phyloP scores from a whole-genome alignment of 1,140 invertebrate genomes.

The Leptestheria dahalacensis region DNA sequence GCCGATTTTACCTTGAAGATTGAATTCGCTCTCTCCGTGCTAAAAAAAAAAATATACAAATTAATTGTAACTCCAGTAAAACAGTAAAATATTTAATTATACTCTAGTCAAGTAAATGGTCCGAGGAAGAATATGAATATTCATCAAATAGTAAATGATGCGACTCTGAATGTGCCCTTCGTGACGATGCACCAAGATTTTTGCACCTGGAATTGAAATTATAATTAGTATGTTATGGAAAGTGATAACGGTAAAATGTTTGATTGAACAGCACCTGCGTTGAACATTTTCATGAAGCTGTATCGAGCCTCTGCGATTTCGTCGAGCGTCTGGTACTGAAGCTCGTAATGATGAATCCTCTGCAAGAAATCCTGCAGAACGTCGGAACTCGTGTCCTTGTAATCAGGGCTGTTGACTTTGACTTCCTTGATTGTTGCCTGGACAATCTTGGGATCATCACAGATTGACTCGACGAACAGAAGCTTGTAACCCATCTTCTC shows the following conservation, averaged over 20 bases:
- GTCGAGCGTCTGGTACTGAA: conserved; percentile 61
- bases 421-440: conserved; percentile 81
- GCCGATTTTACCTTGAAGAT: conserved; percentile 85
- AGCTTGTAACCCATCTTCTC: conserved; percentile 62
- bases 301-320: conserved; percentile 30
- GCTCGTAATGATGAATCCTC: conserved; percentile 71
- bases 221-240: background rate
- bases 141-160: conserved; percentile 62
- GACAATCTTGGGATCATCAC: conserved; percentile 63
- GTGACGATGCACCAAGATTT: conserved; percentile 40
- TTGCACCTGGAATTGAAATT: conserved; percentile 27
- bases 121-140: conserved; percentile 50
- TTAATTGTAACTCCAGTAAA: background rate
- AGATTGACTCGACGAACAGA: conserved; percentile 84
- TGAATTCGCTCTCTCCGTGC: conserved; percentile 94
- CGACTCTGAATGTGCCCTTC: conserved; percentile 51
- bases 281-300: conserved; percentile 51
- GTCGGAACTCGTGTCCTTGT: conserved; percentile 55
- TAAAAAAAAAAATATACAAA: conserved; percentile 24
- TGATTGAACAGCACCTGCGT: conserved; percentile 34
- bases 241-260: background rate
- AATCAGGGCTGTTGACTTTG: conserved; percentile 77
- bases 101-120: conserved; percentile 59
- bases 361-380: conserved; percentile 66
- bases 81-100: conserved; percentile 23